phyloP scores from a whole-genome alignment of 2,113 vertebrate species.

The Helogale parvula region DNA sequence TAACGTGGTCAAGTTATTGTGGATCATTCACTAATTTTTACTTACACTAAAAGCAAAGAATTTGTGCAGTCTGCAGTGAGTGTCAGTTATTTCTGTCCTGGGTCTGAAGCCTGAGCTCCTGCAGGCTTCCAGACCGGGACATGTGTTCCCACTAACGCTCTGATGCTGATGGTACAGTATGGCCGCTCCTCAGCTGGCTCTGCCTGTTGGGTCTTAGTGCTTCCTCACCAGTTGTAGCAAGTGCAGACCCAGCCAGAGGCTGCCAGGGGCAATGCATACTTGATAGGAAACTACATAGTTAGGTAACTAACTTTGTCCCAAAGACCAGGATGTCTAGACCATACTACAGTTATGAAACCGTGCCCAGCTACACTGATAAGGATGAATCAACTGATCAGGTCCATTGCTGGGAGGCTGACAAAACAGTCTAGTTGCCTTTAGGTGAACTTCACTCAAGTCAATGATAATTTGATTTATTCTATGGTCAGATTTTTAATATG shows the following conservation, averaged over 20 bases:
- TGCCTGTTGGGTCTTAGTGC: rapidly evolving
- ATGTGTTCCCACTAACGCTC: background rate
- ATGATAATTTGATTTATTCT: background rate
- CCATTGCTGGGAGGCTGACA: background rate
- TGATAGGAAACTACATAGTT: background rate
- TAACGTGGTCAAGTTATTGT: conserved; percentile 55
- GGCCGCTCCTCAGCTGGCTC: background rate
- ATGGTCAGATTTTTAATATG: background rate
- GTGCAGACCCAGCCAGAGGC: background rate
- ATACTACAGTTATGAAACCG: background rate
- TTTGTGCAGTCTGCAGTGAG: conserved; percentile 68
- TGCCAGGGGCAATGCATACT: rapidly evolving
- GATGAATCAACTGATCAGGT: background rate
- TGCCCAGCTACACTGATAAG: no score
- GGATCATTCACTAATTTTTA: conserved; percentile 81
- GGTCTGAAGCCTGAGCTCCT: background rate
- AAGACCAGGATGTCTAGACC: background rate
- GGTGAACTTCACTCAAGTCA: background rate
- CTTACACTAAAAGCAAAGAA: conserved; percentile 68
- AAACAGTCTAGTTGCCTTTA: background rate
- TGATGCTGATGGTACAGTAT: background rate
- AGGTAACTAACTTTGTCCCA: background rate
- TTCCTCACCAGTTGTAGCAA: background rate
- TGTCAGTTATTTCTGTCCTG: conserved; percentile 32
- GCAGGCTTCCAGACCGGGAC: background rate